These are phyloP conservation scores for Diorhabda carinulata DNA, from an alignment of 1,140 invertebrate genomes.

Conservation along the genomic window DNA sequence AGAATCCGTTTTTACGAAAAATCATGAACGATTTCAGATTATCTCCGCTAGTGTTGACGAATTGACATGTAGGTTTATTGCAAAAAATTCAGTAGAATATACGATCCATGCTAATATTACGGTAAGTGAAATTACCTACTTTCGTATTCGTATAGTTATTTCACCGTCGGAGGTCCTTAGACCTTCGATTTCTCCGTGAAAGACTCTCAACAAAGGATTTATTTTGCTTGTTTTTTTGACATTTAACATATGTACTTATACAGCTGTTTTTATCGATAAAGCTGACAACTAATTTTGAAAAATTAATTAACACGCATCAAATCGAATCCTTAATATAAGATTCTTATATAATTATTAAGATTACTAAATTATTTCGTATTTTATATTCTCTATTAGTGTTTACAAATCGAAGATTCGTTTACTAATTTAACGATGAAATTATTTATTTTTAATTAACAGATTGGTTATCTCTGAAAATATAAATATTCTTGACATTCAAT, in stretches of 20 bases:
- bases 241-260: constrained; percentile 42
- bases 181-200: neutral
- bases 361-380: too few relatives aligned
- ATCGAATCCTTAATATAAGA: too few relatives aligned
- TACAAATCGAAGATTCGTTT: too few relatives aligned
- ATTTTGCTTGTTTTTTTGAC: constrained; percentile 40
- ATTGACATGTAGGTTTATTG: constrained; percentile 93
- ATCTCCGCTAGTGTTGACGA: constrained; percentile 97
- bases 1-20: constrained; percentile 91
- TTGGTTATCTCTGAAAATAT: too few relatives aligned
- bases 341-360: too few relatives aligned
- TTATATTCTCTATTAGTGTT: too few relatives aligned
- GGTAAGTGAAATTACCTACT: constrained; percentile 60
- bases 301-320: constrained; percentile 7
- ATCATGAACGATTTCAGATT: constrained; percentile 95
- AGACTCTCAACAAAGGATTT: constrained; percentile 37
- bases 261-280: constrained; percentile 18
- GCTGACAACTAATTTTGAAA: neutral
- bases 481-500: too few relatives aligned
- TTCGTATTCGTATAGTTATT: neutral
- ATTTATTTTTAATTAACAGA: too few relatives aligned
- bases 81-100: constrained; percentile 89
- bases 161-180: neutral
- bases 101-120: constrained; percentile 98
- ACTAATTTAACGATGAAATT: too few relatives aligned